Evolutionary conservation across 2,888 invertebrate genomes (phyloP), one percentile per base, ranked within the genome.

Genomic region (Diarsia rubi): DNA sequence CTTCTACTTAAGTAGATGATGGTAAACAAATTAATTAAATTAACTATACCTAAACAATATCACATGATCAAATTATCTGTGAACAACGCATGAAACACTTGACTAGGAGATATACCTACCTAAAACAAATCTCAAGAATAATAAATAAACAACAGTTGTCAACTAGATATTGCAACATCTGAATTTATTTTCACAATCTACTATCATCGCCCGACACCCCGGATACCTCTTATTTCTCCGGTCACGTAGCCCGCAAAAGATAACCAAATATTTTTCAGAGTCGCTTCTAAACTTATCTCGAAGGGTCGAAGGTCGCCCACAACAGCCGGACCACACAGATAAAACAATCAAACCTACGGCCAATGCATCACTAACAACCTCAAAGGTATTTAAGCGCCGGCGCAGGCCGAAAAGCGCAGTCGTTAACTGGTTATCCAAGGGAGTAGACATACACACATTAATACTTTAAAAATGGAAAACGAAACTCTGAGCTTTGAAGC

Each of bases 401-500:
- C 88, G 86, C 65, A 75, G 82, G 77, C 87, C 83, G 86, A 86
- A 90, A 85, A 76, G 69, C 84, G 73, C 91, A 93, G 90, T 93
- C 91, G 87, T 79, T 81, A 78, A 72, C 86, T 78, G 83, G 72
- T 78, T 80, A 83, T 86, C 84, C 69, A 75, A 72, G 75, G 49
- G 80, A 84, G 81, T 90, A 73, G 88, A 86, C 77, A 75, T 65
- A 78, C 42, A 67, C 9, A 83, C 12, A 64, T 57, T 14, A 67
- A 81, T 60, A 60, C 64, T 52, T 27, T 75, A 86, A 90, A 52
- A 86, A 95, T 96, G 96, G 96, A 96, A 71, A 93, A 92, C 88
- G 94, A 96, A 93, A 95, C 96, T 16, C 93, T 90, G 44, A 96
- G 96, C 87, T 92, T 96, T 57, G 96, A 96, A 88, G 86, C 94